phyloP scores from a whole-genome alignment of 2,888 invertebrate genomes.

The Sinopyrophorus schimmeli region DNA sequence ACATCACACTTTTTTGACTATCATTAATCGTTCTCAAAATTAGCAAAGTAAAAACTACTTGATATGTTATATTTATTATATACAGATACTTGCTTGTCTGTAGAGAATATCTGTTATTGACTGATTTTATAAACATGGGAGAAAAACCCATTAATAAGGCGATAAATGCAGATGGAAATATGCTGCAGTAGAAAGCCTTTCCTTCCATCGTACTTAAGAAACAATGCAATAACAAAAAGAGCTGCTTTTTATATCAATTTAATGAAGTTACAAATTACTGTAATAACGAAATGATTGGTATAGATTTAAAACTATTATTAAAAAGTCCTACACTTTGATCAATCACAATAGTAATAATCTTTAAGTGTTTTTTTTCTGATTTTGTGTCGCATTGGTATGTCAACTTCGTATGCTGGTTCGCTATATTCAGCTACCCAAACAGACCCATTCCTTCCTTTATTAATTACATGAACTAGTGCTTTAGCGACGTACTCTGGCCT shows the following conservation, averaged over 20 bases:
- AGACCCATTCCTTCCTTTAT: conserved; percentile 53
- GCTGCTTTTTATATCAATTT: too few species aligned
- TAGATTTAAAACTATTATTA: too few species aligned
- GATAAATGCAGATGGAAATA: conserved; percentile 9
- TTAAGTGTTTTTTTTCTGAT: conserved; percentile 2
- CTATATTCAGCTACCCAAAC: conserved; percentile 56
- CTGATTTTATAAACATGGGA: conserved; percentile 14
- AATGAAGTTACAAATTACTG: too few species aligned
- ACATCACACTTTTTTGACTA: conserved; percentile 8
- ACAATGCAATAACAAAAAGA: too few species aligned
- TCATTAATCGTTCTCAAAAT: conserved; percentile 9
- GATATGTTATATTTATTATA: conserved; percentile 3
- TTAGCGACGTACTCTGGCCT: conserved; percentile 43
- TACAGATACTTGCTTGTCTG: conserved; percentile 18
- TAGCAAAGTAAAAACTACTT: conserved; percentile 1
- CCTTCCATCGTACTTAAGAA: too few species aligned
- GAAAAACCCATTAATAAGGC: conserved; percentile 12
- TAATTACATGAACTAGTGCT: conserved; percentile 40
- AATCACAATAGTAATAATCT: too few species aligned
- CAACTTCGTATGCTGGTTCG: conserved; percentile 40
- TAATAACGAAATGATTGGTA: too few species aligned
- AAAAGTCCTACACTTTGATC: too few species aligned
- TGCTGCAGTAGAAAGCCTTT: conserved; percentile 12
- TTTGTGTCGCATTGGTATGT: conserved; percentile 11
- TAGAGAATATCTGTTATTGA: conserved; percentile 2